Evolutionary conservation across 2,113 vertebrate genomes (phyloP).

Genomic region (Oreochromis aureus): DNA sequence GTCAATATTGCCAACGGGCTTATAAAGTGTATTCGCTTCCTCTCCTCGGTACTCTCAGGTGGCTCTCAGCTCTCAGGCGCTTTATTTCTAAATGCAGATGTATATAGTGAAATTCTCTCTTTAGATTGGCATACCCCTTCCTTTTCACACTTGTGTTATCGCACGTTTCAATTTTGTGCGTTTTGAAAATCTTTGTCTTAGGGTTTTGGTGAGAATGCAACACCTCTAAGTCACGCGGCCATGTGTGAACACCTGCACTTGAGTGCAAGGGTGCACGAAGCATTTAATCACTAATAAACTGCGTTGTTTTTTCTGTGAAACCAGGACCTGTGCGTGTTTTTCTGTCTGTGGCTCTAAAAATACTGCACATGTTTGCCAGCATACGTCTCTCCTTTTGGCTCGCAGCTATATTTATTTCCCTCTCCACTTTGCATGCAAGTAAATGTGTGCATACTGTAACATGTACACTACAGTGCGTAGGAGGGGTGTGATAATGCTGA

Average conservation of each 20-base stretch:
- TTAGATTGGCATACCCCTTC: not conserved
- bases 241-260: slow-evolving; percentile 15
- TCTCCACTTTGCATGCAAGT: not conserved
- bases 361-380: not conserved
- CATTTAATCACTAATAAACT: not conserved
- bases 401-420: not conserved
- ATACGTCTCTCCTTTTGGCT: not conserved
- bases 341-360: not conserved
- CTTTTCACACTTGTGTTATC: slow-evolving; percentile 23
- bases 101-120: not conserved
- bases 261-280: not conserved
- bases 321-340: not conserved
- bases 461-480: slow-evolving; percentile 6
- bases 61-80: not conserved
- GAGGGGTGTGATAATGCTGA: slow-evolving; percentile 18
- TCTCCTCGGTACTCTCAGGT: not conserved
- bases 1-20: not conserved
- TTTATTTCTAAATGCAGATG: not conserved
- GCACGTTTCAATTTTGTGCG: not conserved
- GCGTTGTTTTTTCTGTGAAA: not conserved
- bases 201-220: not conserved
- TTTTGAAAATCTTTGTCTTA: not conserved
- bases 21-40: not conserved
- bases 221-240: not conserved
- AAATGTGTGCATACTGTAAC: not conserved